Base-by-base conservation (phyloP, 2,888 invertebrate genomes). In the Polydrusus pterygomalis region DNA sequence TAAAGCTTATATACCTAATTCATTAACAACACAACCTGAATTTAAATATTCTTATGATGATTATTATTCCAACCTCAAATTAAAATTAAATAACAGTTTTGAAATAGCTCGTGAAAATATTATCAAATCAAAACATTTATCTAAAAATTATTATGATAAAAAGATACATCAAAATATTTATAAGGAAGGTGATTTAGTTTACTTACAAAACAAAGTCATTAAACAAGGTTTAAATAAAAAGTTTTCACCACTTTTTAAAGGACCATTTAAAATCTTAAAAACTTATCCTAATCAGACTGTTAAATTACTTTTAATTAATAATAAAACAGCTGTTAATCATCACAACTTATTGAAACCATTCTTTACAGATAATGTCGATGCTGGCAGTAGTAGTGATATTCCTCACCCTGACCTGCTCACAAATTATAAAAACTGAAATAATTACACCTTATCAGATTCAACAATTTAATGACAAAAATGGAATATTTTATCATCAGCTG, bases 1-100 rank as follows among this genome's bases (percentile, higher is more conserved):
- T 68, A 85, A 84, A 77, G 81, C 85, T 0, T 76, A 20, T 9
- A 75, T 85, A 11, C 84, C 86, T 2, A 74, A 70, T 73, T 81
- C 83, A 10, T 43, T 82, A 64, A 77, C 40, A 15, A 9, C 20
- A 25, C 10, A 20, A n/a, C 43, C 81, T 25, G 79, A 83, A 74
- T 81, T 81, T 60, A 80, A 78, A 68, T 83, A 82, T 13, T 34
- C 72, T 25, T 74, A 83, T 62, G 82, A 82, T 43, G 78, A 81
- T 62, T 83, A 81, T 54, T 34, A 78, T 11, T 63, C 69, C 20
- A 70, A 80, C 17, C 56, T 83, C 11, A 79, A 73, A 71, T 67
- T 79, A 18, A 81, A 80, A 80, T 54, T 82, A 62, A 77, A 78
- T 43, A 77, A 75, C 64, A 75, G 80, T 17, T 79, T 76, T 34